phyloP scores from a whole-genome alignment of 2,113 vertebrate species.

The Crotalus tigris region DNA sequence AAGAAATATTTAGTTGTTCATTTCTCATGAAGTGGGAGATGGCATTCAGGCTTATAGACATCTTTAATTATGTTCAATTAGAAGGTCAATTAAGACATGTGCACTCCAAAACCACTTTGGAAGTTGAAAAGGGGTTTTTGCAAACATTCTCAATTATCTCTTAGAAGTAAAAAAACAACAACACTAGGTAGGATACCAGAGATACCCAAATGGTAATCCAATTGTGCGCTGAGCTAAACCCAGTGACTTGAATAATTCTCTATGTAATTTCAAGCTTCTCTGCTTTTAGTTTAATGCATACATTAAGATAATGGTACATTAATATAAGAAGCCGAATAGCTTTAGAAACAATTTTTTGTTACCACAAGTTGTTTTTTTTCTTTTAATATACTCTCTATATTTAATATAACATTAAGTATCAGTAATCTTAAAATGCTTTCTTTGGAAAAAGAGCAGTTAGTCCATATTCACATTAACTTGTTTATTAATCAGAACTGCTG shows the following conservation, averaged over 20 bases:
- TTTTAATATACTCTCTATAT: background rate
- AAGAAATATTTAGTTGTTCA: background rate
- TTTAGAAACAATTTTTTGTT: background rate
- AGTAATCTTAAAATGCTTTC: background rate
- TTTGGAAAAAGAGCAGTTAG: background rate
- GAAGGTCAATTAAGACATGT: background rate
- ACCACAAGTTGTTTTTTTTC: background rate
- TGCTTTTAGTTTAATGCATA: background rate
- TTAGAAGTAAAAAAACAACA: background rate
- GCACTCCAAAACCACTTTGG: background rate
- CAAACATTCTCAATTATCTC: background rate
- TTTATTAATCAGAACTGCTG: background rate
- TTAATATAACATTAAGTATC: background rate
- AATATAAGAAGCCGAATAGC: background rate
- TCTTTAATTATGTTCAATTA: background rate
- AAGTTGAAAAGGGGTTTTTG: background rate
- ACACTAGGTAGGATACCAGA: background rate
- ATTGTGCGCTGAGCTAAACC: background rate
- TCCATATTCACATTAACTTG: background rate
- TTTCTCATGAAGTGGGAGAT: background rate
- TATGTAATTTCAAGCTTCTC: background rate
- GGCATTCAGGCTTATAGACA: too few species aligned
- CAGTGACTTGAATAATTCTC: background rate
- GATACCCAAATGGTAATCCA: background rate
- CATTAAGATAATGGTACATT: background rate